Conservation (phyloP, 1,140 invertebrate species). For the Leucophenga varia region DNA sequence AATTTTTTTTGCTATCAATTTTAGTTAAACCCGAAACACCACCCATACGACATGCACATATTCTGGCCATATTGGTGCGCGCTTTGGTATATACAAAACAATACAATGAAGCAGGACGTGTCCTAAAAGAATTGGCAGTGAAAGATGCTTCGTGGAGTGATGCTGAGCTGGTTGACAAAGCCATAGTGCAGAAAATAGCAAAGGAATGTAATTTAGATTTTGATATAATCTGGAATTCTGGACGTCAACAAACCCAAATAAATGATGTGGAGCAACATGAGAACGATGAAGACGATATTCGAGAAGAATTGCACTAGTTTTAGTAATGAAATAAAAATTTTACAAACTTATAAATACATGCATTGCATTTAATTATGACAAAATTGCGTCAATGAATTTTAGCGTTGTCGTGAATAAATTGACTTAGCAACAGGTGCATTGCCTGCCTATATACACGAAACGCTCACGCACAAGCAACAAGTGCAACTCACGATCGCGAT, state of each 20-base stretch:
- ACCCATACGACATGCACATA: conserved; percentile 47
- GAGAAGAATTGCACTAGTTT: conserved; percentile 43
- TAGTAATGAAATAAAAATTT: too few relatives aligned
- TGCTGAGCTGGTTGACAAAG: conserved; percentile 38
- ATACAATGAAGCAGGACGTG: conserved; percentile 42
- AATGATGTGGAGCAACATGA: conserved; percentile 10
- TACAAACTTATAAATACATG: too few relatives aligned
- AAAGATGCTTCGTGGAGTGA: conserved; percentile 47
- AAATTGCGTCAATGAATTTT: too few relatives aligned
- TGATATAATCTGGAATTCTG: conserved; percentile 48
- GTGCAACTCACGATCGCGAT: too few relatives aligned
- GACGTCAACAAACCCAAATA: conserved; percentile 22
- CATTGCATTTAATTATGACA: too few relatives aligned
- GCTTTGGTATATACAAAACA: conserved; percentile 43
- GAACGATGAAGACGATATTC: conserved; percentile 51
- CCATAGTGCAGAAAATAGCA: conserved; percentile 43
- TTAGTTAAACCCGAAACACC: conserved; percentile 48
- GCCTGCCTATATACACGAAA: too few relatives aligned
- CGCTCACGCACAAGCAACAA: too few relatives aligned
- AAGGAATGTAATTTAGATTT: conserved; percentile 53
- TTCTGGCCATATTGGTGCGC: conserved; percentile 43
- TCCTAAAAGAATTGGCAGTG: conserved; percentile 43
- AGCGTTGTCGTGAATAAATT: too few relatives aligned
- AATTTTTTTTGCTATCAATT: conserved; percentile 3
- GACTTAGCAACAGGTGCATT: too few relatives aligned